A percentile compares a stretch with the other conserved stretches of the same genome.
phyloP scores from a whole-genome alignment of 2,113 vertebrate genomes.

The Prietella phreatophila region DNA sequence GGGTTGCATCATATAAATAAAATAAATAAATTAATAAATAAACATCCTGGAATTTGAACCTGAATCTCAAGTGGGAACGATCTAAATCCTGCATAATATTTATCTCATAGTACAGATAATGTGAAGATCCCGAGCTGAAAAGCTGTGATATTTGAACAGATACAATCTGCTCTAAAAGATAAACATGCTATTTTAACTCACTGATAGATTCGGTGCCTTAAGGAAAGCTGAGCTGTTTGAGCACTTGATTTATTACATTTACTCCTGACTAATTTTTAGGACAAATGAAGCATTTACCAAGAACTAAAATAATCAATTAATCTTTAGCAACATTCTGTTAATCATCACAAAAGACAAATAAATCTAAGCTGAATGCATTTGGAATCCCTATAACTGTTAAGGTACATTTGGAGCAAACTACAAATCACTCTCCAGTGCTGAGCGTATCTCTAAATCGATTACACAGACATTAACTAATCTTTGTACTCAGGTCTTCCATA shows the following conservation, averaged over 20 bases:
- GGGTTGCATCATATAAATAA: neutral
- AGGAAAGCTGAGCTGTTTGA: neutral
- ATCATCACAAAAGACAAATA: neutral
- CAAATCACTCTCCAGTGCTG: too few species aligned
- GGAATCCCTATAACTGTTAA: neutral
- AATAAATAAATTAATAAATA: neutral
- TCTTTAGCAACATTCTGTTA: neutral
- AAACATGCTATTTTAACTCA: neutral
- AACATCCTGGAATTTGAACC: neutral
- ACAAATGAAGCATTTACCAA: neutral
- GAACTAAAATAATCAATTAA: neutral
- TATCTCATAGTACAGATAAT: constrained; percentile 5
- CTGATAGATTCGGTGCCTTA: neutral
- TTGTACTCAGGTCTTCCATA: neutral
- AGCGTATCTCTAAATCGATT: neutral
- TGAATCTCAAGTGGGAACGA: neutral
- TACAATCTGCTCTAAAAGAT: neutral
- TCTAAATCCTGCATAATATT: neutral
- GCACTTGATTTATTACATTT: neutral
- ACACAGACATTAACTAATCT: neutral
- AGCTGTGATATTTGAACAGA: neutral
- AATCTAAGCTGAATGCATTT: neutral
- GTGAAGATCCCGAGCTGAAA: neutral
- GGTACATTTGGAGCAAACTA: neutral
- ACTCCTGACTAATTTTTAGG: neutral